These are phyloP conservation scores for Argyrosomus japonicus DNA, from an alignment of 2,113 vertebrate genomes.

Conservation along the genomic window DNA sequence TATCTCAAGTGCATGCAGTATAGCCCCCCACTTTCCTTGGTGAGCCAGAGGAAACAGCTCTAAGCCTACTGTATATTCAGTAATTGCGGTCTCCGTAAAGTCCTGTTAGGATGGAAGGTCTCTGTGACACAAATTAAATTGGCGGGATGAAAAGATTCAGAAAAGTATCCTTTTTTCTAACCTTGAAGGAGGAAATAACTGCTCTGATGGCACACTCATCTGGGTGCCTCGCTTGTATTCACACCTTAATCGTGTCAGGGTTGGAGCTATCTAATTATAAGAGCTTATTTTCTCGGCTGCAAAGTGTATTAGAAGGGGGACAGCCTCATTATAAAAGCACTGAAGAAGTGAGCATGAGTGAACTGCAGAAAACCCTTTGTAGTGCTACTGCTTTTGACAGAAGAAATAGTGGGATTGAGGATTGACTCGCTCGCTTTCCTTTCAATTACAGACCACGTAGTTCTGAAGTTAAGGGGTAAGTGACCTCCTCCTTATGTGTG, in stretches of 20 bases:
- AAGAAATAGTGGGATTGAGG: constrained; percentile 36
- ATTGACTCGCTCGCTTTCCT: constrained; percentile 55
- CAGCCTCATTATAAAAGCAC: constrained; percentile 68
- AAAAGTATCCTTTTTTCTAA: constrained; percentile 35
- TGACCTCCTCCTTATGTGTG: constrained; percentile 14
- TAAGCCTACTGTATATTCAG: background rate
- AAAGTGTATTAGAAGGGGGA: constrained; percentile 50
- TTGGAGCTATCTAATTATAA: constrained; percentile 73
- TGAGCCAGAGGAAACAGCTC: background rate
- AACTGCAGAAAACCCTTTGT: constrained; percentile 47
- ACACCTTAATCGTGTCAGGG: constrained; percentile 64
- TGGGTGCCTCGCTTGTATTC: constrained; percentile 29
- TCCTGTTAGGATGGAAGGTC: constrained; percentile 53
- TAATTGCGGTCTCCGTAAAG: constrained; percentile 53
- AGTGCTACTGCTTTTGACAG: constrained; percentile 52
- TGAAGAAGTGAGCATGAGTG: constrained; percentile 53
- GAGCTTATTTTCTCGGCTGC: constrained; percentile 66
- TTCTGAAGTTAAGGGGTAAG: constrained; percentile 45
- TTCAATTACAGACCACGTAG: constrained; percentile 69
- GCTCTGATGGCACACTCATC: constrained; percentile 55
- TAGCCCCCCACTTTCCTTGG: background rate
- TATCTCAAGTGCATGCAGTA: background rate
- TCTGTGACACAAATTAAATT: constrained; percentile 70
- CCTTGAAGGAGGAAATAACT: constrained; percentile 51
- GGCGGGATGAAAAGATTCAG: constrained; percentile 65